Evolutionary conservation across 2,888 invertebrate species (phyloP).

Genomic region (Leucophenga montana): DNA sequence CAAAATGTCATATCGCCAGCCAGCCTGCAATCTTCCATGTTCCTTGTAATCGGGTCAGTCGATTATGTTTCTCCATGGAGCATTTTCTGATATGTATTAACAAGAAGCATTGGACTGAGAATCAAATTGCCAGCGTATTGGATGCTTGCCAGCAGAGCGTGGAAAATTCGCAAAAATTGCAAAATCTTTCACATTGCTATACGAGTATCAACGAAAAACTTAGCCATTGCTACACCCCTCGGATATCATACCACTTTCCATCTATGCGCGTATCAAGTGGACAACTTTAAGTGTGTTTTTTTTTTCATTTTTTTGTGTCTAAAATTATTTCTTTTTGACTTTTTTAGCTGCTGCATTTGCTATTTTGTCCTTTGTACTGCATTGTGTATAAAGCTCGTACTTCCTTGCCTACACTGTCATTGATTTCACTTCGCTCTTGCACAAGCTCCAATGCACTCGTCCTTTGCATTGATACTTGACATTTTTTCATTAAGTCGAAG

Average conservation of each 20-base stretch:
- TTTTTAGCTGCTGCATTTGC: too few species aligned
- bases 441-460: too few species aligned
- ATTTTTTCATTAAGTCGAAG: too few species aligned
- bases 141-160: constrained; percentile 9
- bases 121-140: too few species aligned
- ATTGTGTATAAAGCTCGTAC: too few species aligned
- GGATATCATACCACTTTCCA: not conserved
- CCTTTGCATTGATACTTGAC: too few species aligned
- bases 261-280: not conserved
- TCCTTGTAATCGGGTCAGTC: constrained; percentile 12
- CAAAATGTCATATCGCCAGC: not conserved
- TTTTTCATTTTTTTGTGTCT: not conserved
- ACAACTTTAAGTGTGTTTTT: not conserved
- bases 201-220: not conserved
- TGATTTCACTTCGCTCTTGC: too few species aligned
- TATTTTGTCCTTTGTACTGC: too few species aligned
- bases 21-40: not conserved
- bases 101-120: not conserved
- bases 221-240: not conserved
- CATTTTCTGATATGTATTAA: not conserved
- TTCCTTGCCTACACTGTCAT: too few species aligned
- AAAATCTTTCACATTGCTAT: not conserved
- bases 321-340: too few species aligned
- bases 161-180: not conserved
- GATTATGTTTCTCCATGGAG: not conserved